Evolutionary conservation across 2,888 invertebrate species (phyloP).

Genomic region (Heteropelma amictum): DNA sequence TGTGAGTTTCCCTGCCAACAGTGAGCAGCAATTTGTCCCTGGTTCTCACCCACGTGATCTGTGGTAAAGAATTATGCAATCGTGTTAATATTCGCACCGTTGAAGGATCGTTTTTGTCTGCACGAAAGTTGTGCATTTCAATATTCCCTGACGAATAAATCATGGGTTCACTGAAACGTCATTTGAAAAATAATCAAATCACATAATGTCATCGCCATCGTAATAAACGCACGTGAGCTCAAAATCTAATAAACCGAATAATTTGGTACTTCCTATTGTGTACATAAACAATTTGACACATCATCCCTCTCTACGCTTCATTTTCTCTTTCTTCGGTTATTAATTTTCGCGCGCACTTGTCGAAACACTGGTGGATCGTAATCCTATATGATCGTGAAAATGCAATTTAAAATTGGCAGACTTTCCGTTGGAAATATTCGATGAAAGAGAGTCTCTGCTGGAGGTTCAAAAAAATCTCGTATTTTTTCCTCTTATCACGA

Average conservation of each 20-base stretch:
- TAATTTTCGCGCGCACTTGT: background rate
- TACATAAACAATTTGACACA: no score
- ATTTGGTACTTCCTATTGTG: no score
- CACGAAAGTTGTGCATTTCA: no score
- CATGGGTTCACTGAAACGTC: background rate
- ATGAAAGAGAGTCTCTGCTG: background rate
- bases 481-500: background rate
- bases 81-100: no score
- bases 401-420: background rate
- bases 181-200: constrained; percentile 7
- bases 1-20: constrained; percentile 64
- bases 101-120: no score
- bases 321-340: background rate
- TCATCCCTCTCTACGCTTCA: background rate
- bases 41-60: constrained; percentile 70
- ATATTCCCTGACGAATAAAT: background rate
- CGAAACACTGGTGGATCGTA: background rate
- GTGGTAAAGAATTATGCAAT: no score
- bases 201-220: background rate
- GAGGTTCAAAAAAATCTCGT: background rate
- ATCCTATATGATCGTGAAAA: background rate
- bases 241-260: constrained; percentile 8
- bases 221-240: background rate
- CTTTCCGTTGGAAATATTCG: background rate
- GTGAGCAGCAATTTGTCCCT: constrained; percentile 66